Evolutionary conservation across 2,113 vertebrate species (phyloP).

Genomic region (Xerus inauris): DNA sequence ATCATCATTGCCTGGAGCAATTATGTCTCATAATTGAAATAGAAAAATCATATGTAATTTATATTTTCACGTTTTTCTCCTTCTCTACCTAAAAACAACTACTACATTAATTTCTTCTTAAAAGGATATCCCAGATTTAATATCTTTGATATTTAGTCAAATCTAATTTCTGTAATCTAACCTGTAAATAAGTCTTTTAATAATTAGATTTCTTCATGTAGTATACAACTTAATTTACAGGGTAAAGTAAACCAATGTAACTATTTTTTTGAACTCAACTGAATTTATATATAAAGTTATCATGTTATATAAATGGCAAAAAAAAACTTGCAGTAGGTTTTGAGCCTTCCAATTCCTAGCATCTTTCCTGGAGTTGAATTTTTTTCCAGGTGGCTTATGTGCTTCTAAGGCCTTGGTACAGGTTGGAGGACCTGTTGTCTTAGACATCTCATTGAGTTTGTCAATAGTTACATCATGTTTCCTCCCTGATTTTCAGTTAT

Average conservation of each 20-base stretch:
- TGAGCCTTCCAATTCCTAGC: neutral
- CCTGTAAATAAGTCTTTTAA: too few relatives aligned
- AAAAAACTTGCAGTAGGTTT: neutral
- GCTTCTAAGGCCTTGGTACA: neutral
- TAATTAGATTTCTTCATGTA: neutral
- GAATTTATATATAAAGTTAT: neutral
- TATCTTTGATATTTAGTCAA: neutral
- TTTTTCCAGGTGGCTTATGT: neutral
- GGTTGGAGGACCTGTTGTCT: fast-evolving
- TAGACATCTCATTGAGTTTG: neutral
- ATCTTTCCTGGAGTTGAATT: neutral
- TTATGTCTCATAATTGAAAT: neutral
- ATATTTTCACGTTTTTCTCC: neutral
- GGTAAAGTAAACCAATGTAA: neutral
- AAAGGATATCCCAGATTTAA: neutral
- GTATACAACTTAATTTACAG: neutral
- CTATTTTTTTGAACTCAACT: neutral
- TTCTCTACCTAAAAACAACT: neutral
- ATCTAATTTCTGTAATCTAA: neutral
- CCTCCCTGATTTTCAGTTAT: neutral
- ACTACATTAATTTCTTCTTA: neutral
- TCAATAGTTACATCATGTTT: neutral
- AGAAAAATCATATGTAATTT: neutral
- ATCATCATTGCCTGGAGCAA: too few relatives aligned
- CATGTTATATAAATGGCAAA: neutral